Percentiles rank a stretch among this genome's conserved stretches.
Conservation (phyloP, 2,888 invertebrate species). For the Zeuzera pyrina region DNA sequence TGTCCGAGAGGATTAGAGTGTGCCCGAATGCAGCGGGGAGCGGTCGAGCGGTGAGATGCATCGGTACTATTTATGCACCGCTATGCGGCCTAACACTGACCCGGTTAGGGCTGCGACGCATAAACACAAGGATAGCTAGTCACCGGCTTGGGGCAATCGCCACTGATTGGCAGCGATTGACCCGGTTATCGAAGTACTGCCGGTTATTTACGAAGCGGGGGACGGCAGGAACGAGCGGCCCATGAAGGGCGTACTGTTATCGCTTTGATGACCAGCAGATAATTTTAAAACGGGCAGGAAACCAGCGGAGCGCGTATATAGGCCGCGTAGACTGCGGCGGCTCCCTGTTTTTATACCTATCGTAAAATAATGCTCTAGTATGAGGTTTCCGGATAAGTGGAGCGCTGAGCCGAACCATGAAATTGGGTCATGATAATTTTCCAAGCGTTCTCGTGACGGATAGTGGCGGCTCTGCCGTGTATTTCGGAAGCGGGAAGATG, state of each 20-base stretch:
- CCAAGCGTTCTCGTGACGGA: constrained; percentile 16
- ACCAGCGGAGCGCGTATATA: constrained; percentile 61
- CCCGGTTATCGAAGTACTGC: constrained; percentile 12
- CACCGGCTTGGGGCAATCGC: constrained; percentile 16
- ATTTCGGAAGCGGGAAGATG: constrained; percentile 45
- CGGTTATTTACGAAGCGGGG: constrained; percentile 33
- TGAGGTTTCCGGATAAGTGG: constrained; percentile 62
- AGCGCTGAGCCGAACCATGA: constrained; percentile 35
- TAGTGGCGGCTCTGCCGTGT: constrained; percentile 22
- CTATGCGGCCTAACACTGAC: constrained; percentile 71
- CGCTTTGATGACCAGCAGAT: constrained; percentile 56
- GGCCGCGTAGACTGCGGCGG: constrained; percentile 61
- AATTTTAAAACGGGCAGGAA: constrained; percentile 66
- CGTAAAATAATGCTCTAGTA: constrained; percentile 37
- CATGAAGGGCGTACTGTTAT: constrained; percentile 63
- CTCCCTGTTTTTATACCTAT: constrained; percentile 51
- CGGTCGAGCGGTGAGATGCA: constrained; percentile 22
- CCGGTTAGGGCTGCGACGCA: constrained; percentile 56
- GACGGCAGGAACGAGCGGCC: constrained; percentile 42
- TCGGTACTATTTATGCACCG: constrained; percentile 58
- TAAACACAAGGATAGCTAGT: constrained; percentile 54
- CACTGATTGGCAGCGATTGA: constrained; percentile 19
- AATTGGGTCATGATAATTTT: constrained; percentile 52
- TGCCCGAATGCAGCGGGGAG: constrained; percentile 28
- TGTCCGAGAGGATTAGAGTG: constrained; percentile 18